Percentiles rank a stretch among this genome's conserved stretches.
Conservation (phyloP, 2,113 vertebrate genomes). For the Eulemur macaco region DNA sequence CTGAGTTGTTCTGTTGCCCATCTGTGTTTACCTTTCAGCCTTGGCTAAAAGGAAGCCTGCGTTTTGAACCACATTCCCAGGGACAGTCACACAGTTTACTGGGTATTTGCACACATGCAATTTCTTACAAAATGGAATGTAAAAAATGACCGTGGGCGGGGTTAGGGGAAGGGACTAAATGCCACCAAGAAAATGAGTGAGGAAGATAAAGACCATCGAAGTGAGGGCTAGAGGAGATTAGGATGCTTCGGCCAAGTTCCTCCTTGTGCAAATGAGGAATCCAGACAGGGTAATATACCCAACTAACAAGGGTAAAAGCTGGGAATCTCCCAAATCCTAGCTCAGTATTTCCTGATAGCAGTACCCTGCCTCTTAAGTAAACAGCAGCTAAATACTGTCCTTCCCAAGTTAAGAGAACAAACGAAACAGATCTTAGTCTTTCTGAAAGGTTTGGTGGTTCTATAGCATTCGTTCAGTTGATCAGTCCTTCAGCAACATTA, state of each 20-base stretch:
- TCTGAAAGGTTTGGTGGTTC: neutral
- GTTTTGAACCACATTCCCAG: neutral
- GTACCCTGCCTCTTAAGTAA: neutral
- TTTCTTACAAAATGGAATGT: neutral
- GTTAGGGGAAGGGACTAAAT: neutral
- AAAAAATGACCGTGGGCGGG: neutral
- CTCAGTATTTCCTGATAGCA: neutral
- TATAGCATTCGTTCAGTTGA: neutral
- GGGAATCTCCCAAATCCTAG: neutral
- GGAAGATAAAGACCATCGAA: neutral
- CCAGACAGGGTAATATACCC: neutral
- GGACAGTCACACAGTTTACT: neutral
- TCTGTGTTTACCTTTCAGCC: constrained; percentile 23
- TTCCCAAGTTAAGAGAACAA: neutral
- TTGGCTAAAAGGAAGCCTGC: neutral
- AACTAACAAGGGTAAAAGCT: neutral
- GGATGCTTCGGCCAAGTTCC: neutral
- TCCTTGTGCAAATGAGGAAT: neutral
- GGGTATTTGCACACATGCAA: neutral
- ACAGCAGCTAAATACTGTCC: neutral
- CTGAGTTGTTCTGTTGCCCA: neutral
- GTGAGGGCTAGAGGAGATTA: neutral
- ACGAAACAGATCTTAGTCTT: neutral
- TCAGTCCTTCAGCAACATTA: neutral
- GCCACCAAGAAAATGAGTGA: neutral